These are phyloP conservation scores for Teleogryllus oceanicus DNA, from an alignment of 2,888 invertebrate genomes.

Conservation along the genomic window DNA sequence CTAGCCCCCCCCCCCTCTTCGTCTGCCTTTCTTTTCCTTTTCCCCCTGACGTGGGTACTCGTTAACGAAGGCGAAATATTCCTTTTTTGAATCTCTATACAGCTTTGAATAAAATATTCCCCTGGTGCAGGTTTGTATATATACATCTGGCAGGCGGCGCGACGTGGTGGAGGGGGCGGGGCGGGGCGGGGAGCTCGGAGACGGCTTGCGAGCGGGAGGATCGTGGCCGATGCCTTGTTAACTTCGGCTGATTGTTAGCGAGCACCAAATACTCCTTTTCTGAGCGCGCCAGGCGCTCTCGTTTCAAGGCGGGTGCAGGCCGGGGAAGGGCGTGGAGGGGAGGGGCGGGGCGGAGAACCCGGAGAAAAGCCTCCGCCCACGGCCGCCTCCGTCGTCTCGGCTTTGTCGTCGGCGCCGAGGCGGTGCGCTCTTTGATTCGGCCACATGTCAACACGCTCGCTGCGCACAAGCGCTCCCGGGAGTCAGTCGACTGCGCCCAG, in stretches of 20 bases:
- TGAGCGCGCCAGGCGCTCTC: no score
- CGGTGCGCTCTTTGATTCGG: not conserved
- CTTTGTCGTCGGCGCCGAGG: not conserved
- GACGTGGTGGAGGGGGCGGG: conserved; percentile 23
- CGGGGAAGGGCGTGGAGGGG: conserved; percentile 11
- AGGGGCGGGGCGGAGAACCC: conserved; percentile 19
- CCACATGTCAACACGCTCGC: no score
- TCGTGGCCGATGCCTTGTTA: conserved; percentile 33
- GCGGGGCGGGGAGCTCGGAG: not conserved
- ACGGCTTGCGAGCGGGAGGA: conserved; percentile 33
- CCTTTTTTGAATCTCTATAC: no score
- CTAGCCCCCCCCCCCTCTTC: conserved; percentile 18
- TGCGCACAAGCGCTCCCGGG: not conserved
- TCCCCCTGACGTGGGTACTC: conserved; percentile 24
- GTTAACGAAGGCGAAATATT: no score
- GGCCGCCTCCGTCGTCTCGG: conserved; percentile 18
- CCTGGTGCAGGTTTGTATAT: not conserved
- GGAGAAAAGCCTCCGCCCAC: conserved; percentile 28
- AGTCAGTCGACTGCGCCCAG: no score
- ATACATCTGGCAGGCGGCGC: conserved; percentile 25
- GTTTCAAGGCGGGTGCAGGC: no score
- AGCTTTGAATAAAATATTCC: no score
- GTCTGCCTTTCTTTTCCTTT: conserved; percentile 24
- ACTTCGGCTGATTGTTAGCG: no score
- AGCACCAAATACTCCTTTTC: no score